These are phyloP conservation scores for Tineola bisselliella DNA, from an alignment of 2,888 invertebrate genomes.

Conservation along the genomic window DNA sequence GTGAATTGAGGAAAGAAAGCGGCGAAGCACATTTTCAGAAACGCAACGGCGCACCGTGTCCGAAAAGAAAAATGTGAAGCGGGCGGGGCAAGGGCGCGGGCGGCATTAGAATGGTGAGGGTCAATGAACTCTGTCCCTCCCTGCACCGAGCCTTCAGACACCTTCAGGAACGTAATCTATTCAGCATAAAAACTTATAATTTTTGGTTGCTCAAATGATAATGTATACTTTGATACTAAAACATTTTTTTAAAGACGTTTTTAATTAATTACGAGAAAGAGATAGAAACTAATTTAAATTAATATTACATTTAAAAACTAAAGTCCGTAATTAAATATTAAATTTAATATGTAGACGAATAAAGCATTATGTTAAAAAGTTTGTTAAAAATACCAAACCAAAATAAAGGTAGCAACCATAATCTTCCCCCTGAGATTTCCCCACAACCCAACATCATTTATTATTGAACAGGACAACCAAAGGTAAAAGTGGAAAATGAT, in stretches of 20 bases:
- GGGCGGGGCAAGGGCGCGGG: conserved; percentile 22
- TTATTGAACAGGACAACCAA: conserved; percentile 39
- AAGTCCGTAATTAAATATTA: too few species aligned
- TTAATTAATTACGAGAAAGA: too few species aligned
- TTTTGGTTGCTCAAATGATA: neutral
- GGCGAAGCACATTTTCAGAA: conserved; percentile 45
- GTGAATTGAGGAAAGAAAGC: conserved; percentile 49
- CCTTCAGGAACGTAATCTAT: conserved; percentile 6
- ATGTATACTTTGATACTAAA: too few species aligned
- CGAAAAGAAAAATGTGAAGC: conserved; percentile 45
- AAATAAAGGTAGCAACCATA: conserved; percentile 36
- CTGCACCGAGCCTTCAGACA: conserved; percentile 10
- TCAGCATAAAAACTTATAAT: neutral
- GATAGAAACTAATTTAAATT: too few species aligned
- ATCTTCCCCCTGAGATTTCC: conserved; percentile 40
- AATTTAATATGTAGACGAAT: too few species aligned
- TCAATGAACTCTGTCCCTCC: conserved; percentile 39
- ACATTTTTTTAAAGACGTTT: neutral
- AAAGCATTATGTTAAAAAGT: neutral
- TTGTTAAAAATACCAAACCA: conserved; percentile 8
- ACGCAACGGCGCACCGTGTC: conserved; percentile 36
- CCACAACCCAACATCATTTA: conserved; percentile 27
- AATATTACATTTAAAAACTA: too few species aligned
- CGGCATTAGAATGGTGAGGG: conserved; percentile 32
- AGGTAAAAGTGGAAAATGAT: conserved; percentile 36